Conservation (phyloP, 2,797 vertebrate genomes). For the Cossypha caffra region DNA sequence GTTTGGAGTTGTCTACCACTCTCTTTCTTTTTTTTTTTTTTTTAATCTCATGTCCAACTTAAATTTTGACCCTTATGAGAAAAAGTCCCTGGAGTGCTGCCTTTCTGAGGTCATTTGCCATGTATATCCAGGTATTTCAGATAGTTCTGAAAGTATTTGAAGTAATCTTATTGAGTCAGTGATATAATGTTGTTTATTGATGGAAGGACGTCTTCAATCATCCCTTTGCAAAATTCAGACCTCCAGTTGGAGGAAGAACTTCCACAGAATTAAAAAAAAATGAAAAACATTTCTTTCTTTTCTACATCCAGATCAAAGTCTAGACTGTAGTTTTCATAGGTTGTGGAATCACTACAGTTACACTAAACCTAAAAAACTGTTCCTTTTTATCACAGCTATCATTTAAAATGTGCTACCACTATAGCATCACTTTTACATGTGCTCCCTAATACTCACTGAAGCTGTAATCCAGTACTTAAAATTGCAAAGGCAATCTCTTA, state of each 20-base stretch:
- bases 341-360: neutral
- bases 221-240: neutral
- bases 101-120: neutral
- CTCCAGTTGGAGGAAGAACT: neutral
- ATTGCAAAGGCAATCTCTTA: neutral
- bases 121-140: neutral
- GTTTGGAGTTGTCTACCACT: neutral
- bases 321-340: neutral
- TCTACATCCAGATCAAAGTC: neutral
- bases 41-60: neutral
- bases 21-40: neutral
- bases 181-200: neutral
- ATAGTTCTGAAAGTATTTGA: neutral
- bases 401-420: neutral
- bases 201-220: neutral
- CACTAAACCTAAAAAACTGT: neutral
- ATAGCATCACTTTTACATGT: neutral
- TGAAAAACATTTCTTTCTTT: neutral
- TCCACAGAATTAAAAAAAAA: neutral
- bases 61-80: neutral
- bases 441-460: neutral
- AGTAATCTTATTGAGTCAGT: neutral
- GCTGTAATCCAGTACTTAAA: neutral
- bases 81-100: neutral
- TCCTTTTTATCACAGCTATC: neutral